phyloP scores from a whole-genome alignment of 1,140 invertebrate species.

The Drosophila pectinifera region DNA sequence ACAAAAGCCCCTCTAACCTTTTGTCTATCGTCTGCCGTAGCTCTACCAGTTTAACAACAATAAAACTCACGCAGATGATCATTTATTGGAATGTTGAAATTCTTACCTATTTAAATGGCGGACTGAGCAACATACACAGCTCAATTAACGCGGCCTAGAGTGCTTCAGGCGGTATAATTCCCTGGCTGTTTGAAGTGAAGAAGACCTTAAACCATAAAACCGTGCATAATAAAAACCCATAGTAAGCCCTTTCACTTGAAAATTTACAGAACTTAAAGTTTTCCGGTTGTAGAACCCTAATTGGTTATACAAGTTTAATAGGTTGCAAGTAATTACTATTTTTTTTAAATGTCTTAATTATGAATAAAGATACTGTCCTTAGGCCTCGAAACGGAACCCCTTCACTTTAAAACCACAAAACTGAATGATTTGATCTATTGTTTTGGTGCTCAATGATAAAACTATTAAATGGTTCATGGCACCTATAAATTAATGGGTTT shows the following conservation, averaged over 20 bases:
- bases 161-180: slow-evolving; percentile 1
- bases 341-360: slow-evolving; percentile 4
- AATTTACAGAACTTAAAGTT: slow-evolving; percentile 1
- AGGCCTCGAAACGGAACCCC: not conserved
- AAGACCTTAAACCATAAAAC: slow-evolving; percentile 6
- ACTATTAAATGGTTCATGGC: slow-evolving; percentile 12
- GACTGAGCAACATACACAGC: slow-evolving; percentile 3
- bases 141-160: slow-evolving; percentile 7
- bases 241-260: slow-evolving; percentile 21
- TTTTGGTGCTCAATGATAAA: not conserved
- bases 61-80: slow-evolving; percentile 14
- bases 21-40: slow-evolving; percentile 19
- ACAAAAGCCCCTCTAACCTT: slow-evolving; percentile 1
- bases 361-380: not conserved
- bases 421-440: not conserved
- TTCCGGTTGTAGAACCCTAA: not conserved
- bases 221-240: slow-evolving; percentile 1
- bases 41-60: not conserved
- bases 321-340: too few species aligned
- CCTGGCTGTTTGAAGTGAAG: not conserved
- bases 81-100: slow-evolving; percentile 23
- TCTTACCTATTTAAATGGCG: slow-evolving; percentile 9
- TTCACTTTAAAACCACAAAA: slow-evolving; percentile 21
- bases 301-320: not conserved
- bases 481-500: slow-evolving; percentile 7